Evolutionary conservation across 2,113 vertebrate species (phyloP).

Genomic region (Bubo bubo): DNA sequence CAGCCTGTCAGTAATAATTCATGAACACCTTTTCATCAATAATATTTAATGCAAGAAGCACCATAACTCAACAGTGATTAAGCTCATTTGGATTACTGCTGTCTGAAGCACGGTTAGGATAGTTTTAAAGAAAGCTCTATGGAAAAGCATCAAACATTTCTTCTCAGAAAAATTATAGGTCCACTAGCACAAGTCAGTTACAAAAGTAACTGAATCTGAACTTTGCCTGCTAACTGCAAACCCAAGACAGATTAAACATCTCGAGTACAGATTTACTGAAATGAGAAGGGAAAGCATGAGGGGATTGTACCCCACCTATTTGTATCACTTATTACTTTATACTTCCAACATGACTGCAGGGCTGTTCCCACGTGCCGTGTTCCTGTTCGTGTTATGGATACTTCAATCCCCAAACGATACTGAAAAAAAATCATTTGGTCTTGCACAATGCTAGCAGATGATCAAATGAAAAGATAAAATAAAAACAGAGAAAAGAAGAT

Average conservation of each 20-base stretch:
- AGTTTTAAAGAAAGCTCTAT: neutral
- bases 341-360: neutral
- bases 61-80: slow-evolving; percentile 37
- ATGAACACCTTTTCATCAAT: slow-evolving; percentile 38
- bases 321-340: neutral
- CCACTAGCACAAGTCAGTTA: neutral
- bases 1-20: slow-evolving; percentile 33
- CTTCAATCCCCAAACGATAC: neutral
- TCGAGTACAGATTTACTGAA: neutral
- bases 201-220: neutral
- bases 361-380: neutral
- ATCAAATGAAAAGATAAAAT: neutral
- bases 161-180: neutral
- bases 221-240: neutral
- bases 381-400: neutral
- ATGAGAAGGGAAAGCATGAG: neutral
- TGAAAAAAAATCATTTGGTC: neutral
- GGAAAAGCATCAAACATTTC: neutral
- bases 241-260: neutral
- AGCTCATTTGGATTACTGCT: slow-evolving; percentile 18
- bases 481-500: neutral
- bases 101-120: neutral
- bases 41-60: slow-evolving; percentile 52
- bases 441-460: neutral
- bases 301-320: neutral